Evolutionary conservation across 2,113 vertebrate species (phyloP), one percentile per base, ranked within the genome.

Genomic region (Emydocephalus ijimae): DNA sequence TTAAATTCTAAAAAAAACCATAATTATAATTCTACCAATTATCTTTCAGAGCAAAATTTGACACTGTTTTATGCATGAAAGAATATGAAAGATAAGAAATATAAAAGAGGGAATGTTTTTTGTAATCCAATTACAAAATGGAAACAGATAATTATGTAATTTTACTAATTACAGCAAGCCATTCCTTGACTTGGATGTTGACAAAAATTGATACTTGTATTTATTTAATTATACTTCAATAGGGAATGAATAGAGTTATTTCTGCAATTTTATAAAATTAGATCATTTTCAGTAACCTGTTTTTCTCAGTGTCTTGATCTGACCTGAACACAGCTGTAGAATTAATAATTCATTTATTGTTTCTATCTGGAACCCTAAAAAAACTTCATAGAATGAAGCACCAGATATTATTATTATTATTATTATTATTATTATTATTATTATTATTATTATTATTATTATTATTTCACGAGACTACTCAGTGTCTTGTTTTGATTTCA

Each of bases 61-160:
- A 2, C 24, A 89, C 20, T 91, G 15, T 87, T 56, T 0, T 94
- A 89, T 93, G 85, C 74, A 89, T 8, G 50, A 94, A 94, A 11
- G 94, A 95, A 91, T 93, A 89, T 23, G 64, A 89, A 93, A 95
- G 43, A 92, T 54, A 93, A 86, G 18, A 86, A 14, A 91, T 89
- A 93, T 89, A 90, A 92, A 96, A 94, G 59, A 86, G 89, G 3
- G 6, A 94, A 95, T 89, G 6, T 85, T 23, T 96, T 34, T 39
- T 92, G n/a, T 95, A 95, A 95, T 87, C n/a, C 50, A 87, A 91
- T 95, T 95, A 89, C 64, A 92, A 91, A 95, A 94, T 86, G 45
- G 94, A 95, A 95, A 54, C 64, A 57, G 26, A 59, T 57, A 81
- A 1, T 88, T 95, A 91, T 34, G 29, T 48, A 92, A 94, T 94